A percentile compares a stretch with the other conserved stretches of the same genome.
Conservation (phyloP, 35 echinoderm and acorn worm genomes). For the Acanthaster planci region DNA sequence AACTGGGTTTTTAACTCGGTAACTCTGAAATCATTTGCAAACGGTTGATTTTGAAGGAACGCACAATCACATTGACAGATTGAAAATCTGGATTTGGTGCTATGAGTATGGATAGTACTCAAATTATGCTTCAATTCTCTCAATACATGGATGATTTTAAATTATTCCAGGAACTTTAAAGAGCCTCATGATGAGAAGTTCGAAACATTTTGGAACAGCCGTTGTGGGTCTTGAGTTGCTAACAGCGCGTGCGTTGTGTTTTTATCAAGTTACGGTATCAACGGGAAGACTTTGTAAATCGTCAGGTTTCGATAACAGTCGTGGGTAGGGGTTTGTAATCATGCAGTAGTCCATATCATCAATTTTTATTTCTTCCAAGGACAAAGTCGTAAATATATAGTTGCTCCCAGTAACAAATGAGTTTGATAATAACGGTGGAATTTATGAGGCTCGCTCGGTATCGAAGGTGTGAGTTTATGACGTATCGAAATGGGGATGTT, state of each 20-base stretch:
- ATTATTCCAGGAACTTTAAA: too few relatives aligned
- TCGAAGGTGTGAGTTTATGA: neutral
- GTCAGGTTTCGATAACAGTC: neutral
- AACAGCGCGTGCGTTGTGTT: neutral
- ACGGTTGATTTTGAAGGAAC: too few relatives aligned
- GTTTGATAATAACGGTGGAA: neutral
- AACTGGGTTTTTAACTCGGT: too few relatives aligned
- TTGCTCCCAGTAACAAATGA: neutral
- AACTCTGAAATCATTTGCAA: too few relatives aligned
- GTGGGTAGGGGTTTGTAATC: neutral
- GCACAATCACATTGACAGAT: too few relatives aligned
- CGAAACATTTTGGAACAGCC: neutral
- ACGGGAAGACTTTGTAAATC: slow-evolving; percentile 3
- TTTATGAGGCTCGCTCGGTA: neutral
- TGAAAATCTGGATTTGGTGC: too few relatives aligned
- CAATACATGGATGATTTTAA: too few relatives aligned
- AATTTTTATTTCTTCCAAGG: neutral
- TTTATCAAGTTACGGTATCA: neutral
- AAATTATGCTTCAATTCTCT: too few relatives aligned
- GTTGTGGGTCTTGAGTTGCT: neutral
- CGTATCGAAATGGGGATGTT: too few relatives aligned
- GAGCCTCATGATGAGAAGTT: too few relatives aligned
- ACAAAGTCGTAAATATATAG: neutral
- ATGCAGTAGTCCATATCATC: neutral
- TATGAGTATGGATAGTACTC: too few relatives aligned